Base-by-base conservation (phyloP, 2,113 vertebrate genomes). In the Gracilinanus agilis region DNA sequence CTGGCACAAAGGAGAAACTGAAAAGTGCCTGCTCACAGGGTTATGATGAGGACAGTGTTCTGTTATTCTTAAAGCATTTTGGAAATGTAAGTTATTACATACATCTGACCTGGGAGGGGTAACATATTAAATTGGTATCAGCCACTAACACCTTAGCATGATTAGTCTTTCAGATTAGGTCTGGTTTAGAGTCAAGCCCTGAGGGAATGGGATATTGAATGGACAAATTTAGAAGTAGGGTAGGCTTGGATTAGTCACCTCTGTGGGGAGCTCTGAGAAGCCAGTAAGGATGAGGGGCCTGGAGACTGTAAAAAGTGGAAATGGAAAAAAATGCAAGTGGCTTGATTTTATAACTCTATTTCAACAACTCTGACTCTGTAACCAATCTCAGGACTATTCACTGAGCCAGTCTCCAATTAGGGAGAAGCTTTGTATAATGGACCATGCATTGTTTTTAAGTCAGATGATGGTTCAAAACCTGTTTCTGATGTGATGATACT, bases 121-220 rank as follows among this genome's bases (percentile, higher is more conserved):
- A 23, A 83, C 67, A 83, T 16, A 83, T 83, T 83, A 40, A 83
- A 83, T 83, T 83, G 7, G n/a, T 83, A 83, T 83, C 67, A 40
- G 34, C 67, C 67, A 83, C 67, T 83, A 83, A 83, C 67, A 83
- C 67, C 67, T 83, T 83, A 83, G 67, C n/a, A 83, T 83, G 67
- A 40, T 83, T 83, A 83, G 67, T 83, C 67, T 83, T 83, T 83
- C n/a, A 83, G 67, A 83, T 83, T 83, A 83, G 16, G n/a, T 83
- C n/a, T 83, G 67, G n/a, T 83, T 83, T 83, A 40, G n/a, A 83
- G 19, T 83, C 67, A 40, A 83, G n/a, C 67, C 67, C 67, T 83
- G n/a, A 40, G 67, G 67, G n/a, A 83, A 83, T 23, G 7, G 67
- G 19, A 83, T 83, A 83, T 83, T 83, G 67, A 34, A 83, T 83